Base-by-base conservation (phyloP, 2,797 vertebrate species). In the Gallinago solitaria region DNA sequence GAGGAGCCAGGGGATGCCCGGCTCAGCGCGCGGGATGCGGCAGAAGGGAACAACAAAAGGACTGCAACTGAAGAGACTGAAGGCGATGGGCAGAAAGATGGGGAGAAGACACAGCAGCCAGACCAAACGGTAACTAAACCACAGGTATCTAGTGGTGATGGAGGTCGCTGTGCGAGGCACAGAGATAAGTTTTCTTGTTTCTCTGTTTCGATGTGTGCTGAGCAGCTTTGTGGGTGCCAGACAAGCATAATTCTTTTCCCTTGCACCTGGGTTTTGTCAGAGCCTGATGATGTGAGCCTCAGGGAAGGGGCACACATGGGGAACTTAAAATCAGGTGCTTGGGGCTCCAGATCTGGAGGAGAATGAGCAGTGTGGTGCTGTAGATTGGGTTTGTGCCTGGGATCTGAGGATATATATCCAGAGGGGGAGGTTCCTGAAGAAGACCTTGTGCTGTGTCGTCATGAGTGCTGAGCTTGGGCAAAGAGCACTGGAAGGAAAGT, bases 1-100 rank as follows among this genome's bases (percentile, higher is more conserved):
- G 98, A 98, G 82, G 98, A 98, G 47, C 64, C 0, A 33, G 43
- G 16, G 3, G 77, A 83, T 18, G 25, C 74, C 8, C 96, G 96
- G 35, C 96, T 97, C 27, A 71, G 95, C 11, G 65, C 85, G 30
- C 59, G 7, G 33, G 94, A 89, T 21, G 68, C 69, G 6, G 64
- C 56, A 3, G 94, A 24, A 39, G 30, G 86, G 75, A 79, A 4
- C 33, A 39, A n/a, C 3, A 71, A 95, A 91, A 35, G 96, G 45
- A 17, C 23, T 16, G 88, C 94, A 41, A 74, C 27, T 5, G 20
- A 69, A 57, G 56, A 50, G 37, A 5, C 47, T 19, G 77, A 87
- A 10, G 48, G 82, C 4, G 47, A 80, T 32, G 75, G 94, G 50
- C 70, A 59, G 51, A 19, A 89, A 96, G 47, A 95, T 88, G 61